Evolutionary conservation across 2,113 vertebrate genomes (phyloP).

Genomic region (Taurulus bubalis): DNA sequence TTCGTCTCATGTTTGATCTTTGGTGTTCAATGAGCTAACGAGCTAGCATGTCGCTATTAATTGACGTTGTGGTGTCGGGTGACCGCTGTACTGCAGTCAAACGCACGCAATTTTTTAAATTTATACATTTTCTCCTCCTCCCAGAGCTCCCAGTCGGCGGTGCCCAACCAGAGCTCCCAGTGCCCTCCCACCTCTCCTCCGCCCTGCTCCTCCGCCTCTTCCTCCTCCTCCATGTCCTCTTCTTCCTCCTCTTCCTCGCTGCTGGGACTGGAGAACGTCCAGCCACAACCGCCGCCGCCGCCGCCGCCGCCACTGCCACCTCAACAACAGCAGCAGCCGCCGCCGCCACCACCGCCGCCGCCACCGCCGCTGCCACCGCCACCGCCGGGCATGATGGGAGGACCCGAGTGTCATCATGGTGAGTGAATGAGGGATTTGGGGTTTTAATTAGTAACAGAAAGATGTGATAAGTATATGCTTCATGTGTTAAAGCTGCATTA

Average conservation of each 20-base stretch:
- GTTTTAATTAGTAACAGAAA: background rate
- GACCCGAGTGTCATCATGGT: conserved; percentile 82
- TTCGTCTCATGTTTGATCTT: too few relatives aligned
- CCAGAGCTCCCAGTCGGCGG: conserved; percentile 84
- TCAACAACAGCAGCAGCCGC: conserved; percentile 33
- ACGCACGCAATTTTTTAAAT: too few relatives aligned
- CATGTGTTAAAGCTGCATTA: background rate
- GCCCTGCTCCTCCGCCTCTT: conserved; percentile 82
- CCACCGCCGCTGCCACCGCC: background rate
- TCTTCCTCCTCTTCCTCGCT: conserved; percentile 84
- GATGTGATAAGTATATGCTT: too few relatives aligned
- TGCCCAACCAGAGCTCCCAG: conserved; percentile 87
- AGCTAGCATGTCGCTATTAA: background rate
- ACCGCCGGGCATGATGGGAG: conserved; percentile 78
- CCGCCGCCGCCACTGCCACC: conserved; percentile 50
- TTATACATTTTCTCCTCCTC: conserved; percentile 2
- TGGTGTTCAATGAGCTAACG: too few relatives aligned
- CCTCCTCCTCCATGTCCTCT: conserved; percentile 84
- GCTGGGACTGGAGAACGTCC: conserved; percentile 82
- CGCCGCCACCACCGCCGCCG: background rate
- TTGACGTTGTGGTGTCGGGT: background rate
- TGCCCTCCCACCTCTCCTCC: conserved; percentile 82
- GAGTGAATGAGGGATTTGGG: conserved; percentile 47
- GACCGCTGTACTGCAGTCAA: background rate
- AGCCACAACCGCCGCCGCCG: conserved; percentile 69